These are phyloP conservation scores for Callionymus lyra DNA, from an alignment of 2,113 vertebrate genomes.

Conservation along the genomic window DNA sequence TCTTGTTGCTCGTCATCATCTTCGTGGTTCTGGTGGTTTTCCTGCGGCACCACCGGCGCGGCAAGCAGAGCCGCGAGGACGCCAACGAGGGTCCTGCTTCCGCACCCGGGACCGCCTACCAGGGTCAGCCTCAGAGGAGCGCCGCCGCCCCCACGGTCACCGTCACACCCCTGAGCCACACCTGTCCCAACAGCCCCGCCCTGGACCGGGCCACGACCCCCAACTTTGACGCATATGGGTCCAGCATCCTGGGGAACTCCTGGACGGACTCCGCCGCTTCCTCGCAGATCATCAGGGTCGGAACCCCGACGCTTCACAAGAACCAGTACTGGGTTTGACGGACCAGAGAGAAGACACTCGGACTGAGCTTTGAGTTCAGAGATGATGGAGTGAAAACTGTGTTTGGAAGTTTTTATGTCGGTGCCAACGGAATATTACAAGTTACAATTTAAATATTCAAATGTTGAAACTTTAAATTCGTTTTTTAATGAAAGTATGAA, in stretches of 20 bases:
- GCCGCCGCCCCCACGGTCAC: constrained; percentile 69
- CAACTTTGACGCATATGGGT: constrained; percentile 24
- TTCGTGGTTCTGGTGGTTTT: constrained; percentile 59
- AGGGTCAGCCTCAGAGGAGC: constrained; percentile 57
- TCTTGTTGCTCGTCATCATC: constrained; percentile 66
- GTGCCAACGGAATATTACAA: no score
- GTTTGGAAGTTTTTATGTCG: no score
- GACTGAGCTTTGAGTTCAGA: no score
- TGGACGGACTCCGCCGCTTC: constrained; percentile 66
- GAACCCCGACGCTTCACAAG: constrained; percentile 71
- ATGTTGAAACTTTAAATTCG: no score
- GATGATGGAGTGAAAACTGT: no score
- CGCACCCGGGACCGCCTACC: constrained; percentile 25
- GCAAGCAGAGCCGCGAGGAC: constrained; percentile 58
- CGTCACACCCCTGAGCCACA: constrained; percentile 71
- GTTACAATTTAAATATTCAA: no score
- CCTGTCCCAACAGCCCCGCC: constrained; percentile 35
- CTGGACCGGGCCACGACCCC: constrained; percentile 24
- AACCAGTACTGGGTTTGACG: constrained; percentile 87
- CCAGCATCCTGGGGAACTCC: constrained; percentile 49
- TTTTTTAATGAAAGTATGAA: no score
- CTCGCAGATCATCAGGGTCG: constrained; percentile 65
- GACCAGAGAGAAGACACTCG: no score
- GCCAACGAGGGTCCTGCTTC: constrained; percentile 24
- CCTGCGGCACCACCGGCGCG: constrained; percentile 59